Evolutionary conservation across 2,888 invertebrate species (phyloP), one percentile per base, ranked within the genome.

Genomic region (Salticus scenicus): DNA sequence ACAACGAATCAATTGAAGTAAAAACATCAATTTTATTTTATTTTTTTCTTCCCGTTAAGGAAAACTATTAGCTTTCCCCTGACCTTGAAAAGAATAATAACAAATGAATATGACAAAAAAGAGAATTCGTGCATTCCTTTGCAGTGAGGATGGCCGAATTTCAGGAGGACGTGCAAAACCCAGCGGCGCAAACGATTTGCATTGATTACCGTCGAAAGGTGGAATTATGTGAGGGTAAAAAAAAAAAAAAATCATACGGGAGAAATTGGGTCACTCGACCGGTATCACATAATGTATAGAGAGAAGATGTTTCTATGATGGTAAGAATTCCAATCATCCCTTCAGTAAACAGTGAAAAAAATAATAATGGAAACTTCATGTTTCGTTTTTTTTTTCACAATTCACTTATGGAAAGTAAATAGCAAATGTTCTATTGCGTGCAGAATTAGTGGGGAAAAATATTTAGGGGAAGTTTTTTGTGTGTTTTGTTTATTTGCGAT

Each of bases 191-290:
- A 17, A 57, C 24, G 24, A 57, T 57, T 57, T 57, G 24, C 57
- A 57, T 57, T 24, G 57, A 57, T 57, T 57, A 57, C 24, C 57
- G 57, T 57, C 57, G 8, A 37, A 10, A 37, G 37, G 24, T 2
- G 24, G 24, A 7, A 57, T 57, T 1, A 12, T 24, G 24, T 4
- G 10, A 37, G 37, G 10, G 10, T 37, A 37, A 24, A 24, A 24
- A 24, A 57, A 57, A 57, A n/a, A n/a, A n/a, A n/a, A n/a, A n/a
- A n/a, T n/a, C n/a, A 14, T 17, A 17, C 47, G 8, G 12, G 57
- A 57, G 17, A 57, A 57, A 57, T 5, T 57, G 12, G 57, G 57
- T 57, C 24, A 57, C 57, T 57, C 57, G 57, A 24, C 57, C 57
- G 24, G 57, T 12, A 24, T n/a, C 57, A 57, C 57, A 24, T 57